Percentiles rank a stretch among this genome's conserved stretches.
These are phyloP conservation scores for Andrena cerasifolii DNA, from an alignment of 1,140 invertebrate genomes.

Conservation along the genomic window DNA sequence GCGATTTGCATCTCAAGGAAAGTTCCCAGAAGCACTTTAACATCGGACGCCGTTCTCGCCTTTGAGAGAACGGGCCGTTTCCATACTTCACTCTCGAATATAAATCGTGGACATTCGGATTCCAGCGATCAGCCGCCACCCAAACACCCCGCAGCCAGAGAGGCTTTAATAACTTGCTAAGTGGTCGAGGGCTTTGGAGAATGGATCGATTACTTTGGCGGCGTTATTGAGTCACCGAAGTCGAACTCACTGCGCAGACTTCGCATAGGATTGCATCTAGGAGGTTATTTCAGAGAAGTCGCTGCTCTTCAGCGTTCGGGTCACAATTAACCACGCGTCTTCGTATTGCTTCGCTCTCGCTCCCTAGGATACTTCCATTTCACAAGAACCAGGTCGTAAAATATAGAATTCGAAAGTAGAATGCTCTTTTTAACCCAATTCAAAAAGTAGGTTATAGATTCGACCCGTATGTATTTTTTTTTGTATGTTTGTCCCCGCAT, in stretches of 20 bases:
- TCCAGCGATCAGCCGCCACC: slow-evolving; percentile 4
- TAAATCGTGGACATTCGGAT: slow-evolving; percentile 48
- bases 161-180: slow-evolving; percentile 46
- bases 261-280: neutral
- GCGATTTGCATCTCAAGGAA: slow-evolving; percentile 66
- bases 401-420: no score
- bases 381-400: no score
- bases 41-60: slow-evolving; percentile 45
- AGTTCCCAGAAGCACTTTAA: slow-evolving; percentile 59
- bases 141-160: neutral
- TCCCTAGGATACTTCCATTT: no score
- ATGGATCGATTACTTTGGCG: slow-evolving; percentile 13
- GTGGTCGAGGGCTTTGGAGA: neutral
- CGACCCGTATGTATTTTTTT: no score
- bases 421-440: no score
- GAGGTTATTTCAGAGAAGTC: neutral
- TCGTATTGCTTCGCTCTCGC: no score
- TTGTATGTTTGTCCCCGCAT: no score
- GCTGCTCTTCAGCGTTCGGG: neutral
- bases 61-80: slow-evolving; percentile 14
- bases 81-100: slow-evolving; percentile 49
- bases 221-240: slow-evolving; percentile 27
- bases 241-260: neutral
- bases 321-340: no score
- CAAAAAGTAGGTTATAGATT: no score